These are phyloP conservation scores for Hydrolagus colliei DNA, from an alignment of 2,797 vertebrate species.

Conservation along the genomic window DNA sequence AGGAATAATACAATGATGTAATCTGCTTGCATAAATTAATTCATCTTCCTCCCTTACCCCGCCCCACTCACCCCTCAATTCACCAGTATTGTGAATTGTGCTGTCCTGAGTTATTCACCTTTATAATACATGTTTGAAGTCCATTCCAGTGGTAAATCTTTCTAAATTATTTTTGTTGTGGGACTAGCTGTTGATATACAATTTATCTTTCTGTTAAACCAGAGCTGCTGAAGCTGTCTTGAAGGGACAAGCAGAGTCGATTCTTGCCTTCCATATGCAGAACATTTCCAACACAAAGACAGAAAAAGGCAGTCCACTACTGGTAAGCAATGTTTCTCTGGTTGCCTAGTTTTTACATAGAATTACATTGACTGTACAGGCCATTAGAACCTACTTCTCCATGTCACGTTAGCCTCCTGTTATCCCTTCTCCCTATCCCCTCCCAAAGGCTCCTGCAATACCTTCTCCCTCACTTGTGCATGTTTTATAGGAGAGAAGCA, in stretches of 20 bases:
- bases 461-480: neutral
- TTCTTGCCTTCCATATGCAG: constrained; percentile 95
- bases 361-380: constrained; percentile 3
- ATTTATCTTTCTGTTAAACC: constrained; percentile 44
- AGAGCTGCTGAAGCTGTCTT: constrained; percentile 96
- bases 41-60: too few species aligned
- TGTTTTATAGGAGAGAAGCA: neutral
- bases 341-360: constrained; percentile 6
- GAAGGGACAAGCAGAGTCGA: constrained; percentile 92
- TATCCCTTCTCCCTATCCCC: too few species aligned
- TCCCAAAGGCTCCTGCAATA: too few species aligned
- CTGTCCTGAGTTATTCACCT: too few species aligned
- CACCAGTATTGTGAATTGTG: too few species aligned
- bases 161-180: too few species aligned
- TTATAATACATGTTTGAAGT: too few species aligned
- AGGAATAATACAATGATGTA: too few species aligned
- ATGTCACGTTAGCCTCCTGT: neutral
- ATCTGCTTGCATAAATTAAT: too few species aligned
- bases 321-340: constrained; percentile 61
- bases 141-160: too few species aligned
- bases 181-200: neutral
- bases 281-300: constrained; percentile 93
- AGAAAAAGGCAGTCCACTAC: constrained; percentile 80
- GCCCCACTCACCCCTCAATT: too few species aligned
- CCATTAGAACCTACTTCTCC: neutral